Evolutionary conservation across 2,888 invertebrate genomes (phyloP), one percentile per base, ranked within the genome.

Genomic region (Labia minor): DNA sequence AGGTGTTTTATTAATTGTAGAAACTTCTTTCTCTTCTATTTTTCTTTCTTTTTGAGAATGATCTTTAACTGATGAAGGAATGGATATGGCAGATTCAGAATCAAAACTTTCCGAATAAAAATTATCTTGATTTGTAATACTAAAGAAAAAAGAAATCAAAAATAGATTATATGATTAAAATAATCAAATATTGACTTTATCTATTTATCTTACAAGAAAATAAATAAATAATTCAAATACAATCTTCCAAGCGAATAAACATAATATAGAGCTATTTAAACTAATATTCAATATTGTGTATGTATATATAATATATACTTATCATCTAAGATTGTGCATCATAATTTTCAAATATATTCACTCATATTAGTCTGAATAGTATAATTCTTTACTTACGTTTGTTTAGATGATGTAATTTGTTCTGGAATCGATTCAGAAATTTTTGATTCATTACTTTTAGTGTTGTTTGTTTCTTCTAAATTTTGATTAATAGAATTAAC

Each of bases 341-440:
- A n/a, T n/a, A n/a, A n/a, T n/a, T n/a, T n/a, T n/a, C n/a, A n/a
- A n/a, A n/a, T n/a, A n/a, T n/a, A n/a, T n/a, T n/a, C n/a, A n/a
- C n/a, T n/a, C n/a, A n/a, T n/a, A n/a, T n/a, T n/a, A n/a, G n/a
- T n/a, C n/a, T n/a, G n/a, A n/a, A n/a, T n/a, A n/a, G n/a, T n/a
- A n/a, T n/a, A n/a, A n/a, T n/a, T n/a, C n/a, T n/a, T n/a, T 16
- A 49, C 49, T n/a, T 49, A 49, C 49, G 49, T 49, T 49, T 49
- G 49, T 49, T 49, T 49, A 10, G 49, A 49, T n/a, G n/a, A 8
- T 14, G n/a, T 3, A 3, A 49, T 49, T 11, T 49, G 6, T 49
- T 49, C 49, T n/a, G 4, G 49, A 49, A 49, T 49, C 3, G 49
- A 49, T n/a, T 49, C 2, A n/a, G 49, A 49, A 16, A 11, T 3